Evolutionary conservation across 2,797 vertebrate species (phyloP), one percentile per base, ranked within the genome.

Genomic region (Lithobates pipiens): DNA sequence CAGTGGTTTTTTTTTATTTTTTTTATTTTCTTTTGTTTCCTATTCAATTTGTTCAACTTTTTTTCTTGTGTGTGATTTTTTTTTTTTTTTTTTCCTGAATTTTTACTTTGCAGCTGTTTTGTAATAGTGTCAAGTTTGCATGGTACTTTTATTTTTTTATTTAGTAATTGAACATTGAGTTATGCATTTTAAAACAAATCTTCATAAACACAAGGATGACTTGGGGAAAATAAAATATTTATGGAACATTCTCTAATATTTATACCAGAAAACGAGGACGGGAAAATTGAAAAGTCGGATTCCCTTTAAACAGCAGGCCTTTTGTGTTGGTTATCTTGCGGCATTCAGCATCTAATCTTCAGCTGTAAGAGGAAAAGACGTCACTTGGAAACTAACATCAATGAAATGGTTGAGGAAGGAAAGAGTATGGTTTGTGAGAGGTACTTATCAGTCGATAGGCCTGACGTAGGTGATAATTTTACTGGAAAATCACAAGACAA

Each of bases 371-470:
- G 13, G 39, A n/a, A 63, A 42, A 74, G 42, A 72, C 39, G 85
- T 74, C 65, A 27, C 71, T 71, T 50, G 73, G 61, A 78, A 83
- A 85, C 61, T 82, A 34, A 36, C 54, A 18, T 61, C 54, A 18
- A 10, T 39, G 69, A 21, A 36, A 39, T 70, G 25, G 61, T n/a
- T 85, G 68, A 25, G 21, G 54, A 70, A 82, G 76, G 61, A 46
- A 70, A 82, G 76, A 42, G 18, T 54, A 72, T 7, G 23, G 29
- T 50, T 57, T 46, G 70, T 27, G 50, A 84, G 78, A 83, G 75
- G 82, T 61, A 23, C 72, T 79, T 75, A 76, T 86, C 84, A 25
- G 85, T 61, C 69, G 83, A 89, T 89, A 80, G 85, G 69, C 65
- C 88, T 91, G 77, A 79, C 86, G 34, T 85, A 69, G 77, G 16